Evolutionary conservation across 1,140 invertebrate genomes (phyloP).

Genomic region (Drosophila repletoides): DNA sequence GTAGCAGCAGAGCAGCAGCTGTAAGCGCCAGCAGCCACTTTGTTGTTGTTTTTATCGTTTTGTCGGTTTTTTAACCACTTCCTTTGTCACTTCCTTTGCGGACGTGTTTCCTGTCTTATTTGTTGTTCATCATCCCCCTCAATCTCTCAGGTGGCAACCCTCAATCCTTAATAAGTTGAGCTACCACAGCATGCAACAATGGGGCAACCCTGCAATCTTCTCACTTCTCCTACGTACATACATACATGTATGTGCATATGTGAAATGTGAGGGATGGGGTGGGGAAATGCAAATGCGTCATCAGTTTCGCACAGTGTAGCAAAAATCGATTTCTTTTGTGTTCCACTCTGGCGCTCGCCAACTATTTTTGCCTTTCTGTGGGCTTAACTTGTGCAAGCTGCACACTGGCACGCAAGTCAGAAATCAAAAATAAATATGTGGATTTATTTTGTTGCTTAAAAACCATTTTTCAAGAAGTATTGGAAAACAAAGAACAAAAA

Average conservation of each 20-base stretch:
- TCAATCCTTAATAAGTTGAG: slow-evolving; percentile 3
- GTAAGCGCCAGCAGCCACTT: slow-evolving; percentile 22
- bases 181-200: background rate
- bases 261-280: too few species aligned
- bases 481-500: too few species aligned
- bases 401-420: too few species aligned
- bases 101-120: slow-evolving; percentile 40
- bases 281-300: slow-evolving; percentile 27
- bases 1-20: slow-evolving; percentile 20
- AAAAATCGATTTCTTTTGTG: slow-evolving; percentile 31
- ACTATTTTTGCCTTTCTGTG: too few species aligned
- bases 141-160: slow-evolving; percentile 35
- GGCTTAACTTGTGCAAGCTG: too few species aligned
- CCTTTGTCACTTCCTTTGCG: slow-evolving; percentile 52
- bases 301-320: slow-evolving; percentile 30
- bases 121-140: slow-evolving; percentile 22
- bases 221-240: slow-evolving; percentile 4
- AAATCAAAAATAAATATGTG: too few species aligned
- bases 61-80: slow-evolving; percentile 66
- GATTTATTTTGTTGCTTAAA: too few species aligned
- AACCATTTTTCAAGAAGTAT: too few species aligned
- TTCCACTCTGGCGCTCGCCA: too few species aligned
- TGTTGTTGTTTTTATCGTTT: slow-evolving; percentile 29
- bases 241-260: too few species aligned
- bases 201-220: slow-evolving; percentile 4